A percentile compares a stretch with the other conserved stretches of the same genome.
Conservation (phyloP, 1,140 invertebrate species). For the Dendrolimus punctatus region DNA sequence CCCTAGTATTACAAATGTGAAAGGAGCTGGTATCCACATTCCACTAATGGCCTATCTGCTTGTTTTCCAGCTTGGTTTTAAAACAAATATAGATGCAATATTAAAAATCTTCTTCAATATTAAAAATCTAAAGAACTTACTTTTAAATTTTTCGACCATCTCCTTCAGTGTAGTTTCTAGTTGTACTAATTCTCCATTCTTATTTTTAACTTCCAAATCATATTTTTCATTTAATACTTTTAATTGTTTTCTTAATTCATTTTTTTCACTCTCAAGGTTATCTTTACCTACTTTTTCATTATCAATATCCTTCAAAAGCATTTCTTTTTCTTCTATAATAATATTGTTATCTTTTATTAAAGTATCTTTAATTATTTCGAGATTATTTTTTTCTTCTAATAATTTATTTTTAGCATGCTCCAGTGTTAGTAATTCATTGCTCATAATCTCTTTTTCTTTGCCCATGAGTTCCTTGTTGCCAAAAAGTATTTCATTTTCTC, state of each 20-base stretch:
- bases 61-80: no score
- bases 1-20: no score
- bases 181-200: background rate
- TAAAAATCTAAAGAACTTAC: no score
- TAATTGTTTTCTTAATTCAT: constrained; percentile 11
- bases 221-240: constrained; percentile 16
- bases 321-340: constrained; percentile 17
- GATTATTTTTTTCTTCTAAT: constrained; percentile 6
- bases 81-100: no score
- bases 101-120: no score
- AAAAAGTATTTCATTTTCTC: background rate
- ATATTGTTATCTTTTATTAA: background rate
- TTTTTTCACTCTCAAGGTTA: constrained; percentile 16
- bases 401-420: constrained; percentile 1
- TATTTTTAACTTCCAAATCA: constrained; percentile 18
- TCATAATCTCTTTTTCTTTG: constrained; percentile 5
- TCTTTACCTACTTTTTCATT: constrained; percentile 19
- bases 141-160: no score
- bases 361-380: background rate
- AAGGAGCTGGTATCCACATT: no score
- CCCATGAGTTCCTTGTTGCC: background rate
- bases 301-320: constrained; percentile 11
- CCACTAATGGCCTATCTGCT: no score
- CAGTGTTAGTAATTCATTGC: constrained; percentile 1
- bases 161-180: no score